Base-by-base conservation (phyloP, 2,888 invertebrate species). In the Rotaria sp. region DNA sequence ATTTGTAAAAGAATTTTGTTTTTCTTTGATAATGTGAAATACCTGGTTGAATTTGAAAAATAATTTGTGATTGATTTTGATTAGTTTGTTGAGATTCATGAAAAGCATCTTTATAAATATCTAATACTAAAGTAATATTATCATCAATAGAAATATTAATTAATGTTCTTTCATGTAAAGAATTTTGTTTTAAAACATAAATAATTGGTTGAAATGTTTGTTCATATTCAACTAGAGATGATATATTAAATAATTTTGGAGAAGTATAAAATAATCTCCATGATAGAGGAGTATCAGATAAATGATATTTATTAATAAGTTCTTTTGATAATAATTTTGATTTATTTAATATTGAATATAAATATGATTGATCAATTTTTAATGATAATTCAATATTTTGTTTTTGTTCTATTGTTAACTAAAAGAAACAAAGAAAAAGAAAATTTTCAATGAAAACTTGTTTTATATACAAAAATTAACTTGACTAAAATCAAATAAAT, bases 241-340 rank as follows among this genome's bases (percentile, higher is more conserved):
- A 8, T 4, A 57, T 57, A n/a, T 57, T 26, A n/a, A 57, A 57
- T 57, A 57, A 57, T 57, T 57, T 57, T 11, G 57, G 57, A 57
- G 57, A 57, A 57, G n/a, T n/a, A n/a, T 57, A 57, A n/a, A 57
- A 57, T 57, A 57, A 57, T 57, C 57, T 57, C 57, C 57, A 57
- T n/a, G 57, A 57, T 57, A n/a, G 24, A 26, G n/a, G 11, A 8
- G 26, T 57, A 21, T 57, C 26, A 57, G 57, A 57, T n/a, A 57
- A 57, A 57, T 57, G 57, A 57, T 57, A 57, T n/a, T 57, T 57
- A 4, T 57, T 24, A n/a, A 57, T 57, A n/a, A 57, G 57, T 57
- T 57, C 57, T 26, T 57, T 57, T 26, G 57, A 57, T 57, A 57
- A 57, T n/a, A 57, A 26, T 57, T n/a, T 57, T 57, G 57, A 57